Conservation (phyloP, 2,888 invertebrate genomes). For the Disparrhopalites patrizii region DNA sequence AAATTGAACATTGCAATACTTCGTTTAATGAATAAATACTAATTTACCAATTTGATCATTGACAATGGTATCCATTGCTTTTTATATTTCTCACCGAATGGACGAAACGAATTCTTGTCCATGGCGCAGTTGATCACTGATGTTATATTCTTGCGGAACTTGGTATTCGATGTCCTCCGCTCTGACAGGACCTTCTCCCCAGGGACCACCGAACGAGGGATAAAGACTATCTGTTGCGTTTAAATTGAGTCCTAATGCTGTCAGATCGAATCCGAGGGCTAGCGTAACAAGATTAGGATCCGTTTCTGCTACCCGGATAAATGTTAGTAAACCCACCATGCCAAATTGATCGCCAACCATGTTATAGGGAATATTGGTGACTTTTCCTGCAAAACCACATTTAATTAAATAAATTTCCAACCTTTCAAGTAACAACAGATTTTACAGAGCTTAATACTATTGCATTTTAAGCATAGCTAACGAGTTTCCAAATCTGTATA, state of each 20-base stretch:
- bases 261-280: constrained; percentile 96
- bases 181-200: constrained; percentile 96
- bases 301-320: constrained; percentile 95
- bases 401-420: too few relatives aligned
- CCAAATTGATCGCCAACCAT: constrained; percentile 99
- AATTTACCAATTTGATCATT: too few relatives aligned
- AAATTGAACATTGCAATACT: too few relatives aligned
- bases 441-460: too few relatives aligned
- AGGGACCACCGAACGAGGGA: constrained; percentile 97
- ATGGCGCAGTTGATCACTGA: constrained; percentile 59
- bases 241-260: constrained; percentile 94
- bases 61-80: too few relatives aligned
- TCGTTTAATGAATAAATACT: too few relatives aligned
- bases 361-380: constrained; percentile 95
- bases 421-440: too few relatives aligned
- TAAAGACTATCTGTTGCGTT: constrained; percentile 97
- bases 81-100: constrained; percentile 68
- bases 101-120: constrained; percentile 58
- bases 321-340: constrained; percentile 96
- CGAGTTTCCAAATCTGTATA: too few relatives aligned
- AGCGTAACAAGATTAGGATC: constrained; percentile 94
- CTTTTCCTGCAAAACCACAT: constrained; percentile 71
- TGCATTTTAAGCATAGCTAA: too few relatives aligned
- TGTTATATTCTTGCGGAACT: constrained; percentile 97
- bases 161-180: constrained; percentile 98